Evolutionary conservation across 2,888 invertebrate species (phyloP).

Genomic region (Cryptus viduatorius): DNA sequence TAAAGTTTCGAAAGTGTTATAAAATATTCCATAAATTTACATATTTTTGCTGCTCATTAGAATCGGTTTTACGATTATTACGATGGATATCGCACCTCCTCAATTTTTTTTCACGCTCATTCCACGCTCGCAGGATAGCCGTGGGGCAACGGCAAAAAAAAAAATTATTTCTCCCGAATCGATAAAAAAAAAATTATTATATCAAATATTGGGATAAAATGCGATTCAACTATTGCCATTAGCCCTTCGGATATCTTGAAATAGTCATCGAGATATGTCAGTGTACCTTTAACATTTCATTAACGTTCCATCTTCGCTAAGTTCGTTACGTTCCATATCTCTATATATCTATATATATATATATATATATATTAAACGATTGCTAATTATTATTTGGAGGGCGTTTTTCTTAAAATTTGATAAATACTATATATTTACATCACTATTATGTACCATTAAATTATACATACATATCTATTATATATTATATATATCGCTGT

Average conservation of each 20-base stretch:
- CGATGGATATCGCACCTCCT: constrained; percentile 46
- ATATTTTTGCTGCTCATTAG: too few relatives aligned
- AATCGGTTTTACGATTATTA: not conserved
- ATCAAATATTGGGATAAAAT: not conserved
- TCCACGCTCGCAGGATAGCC: constrained; percentile 67
- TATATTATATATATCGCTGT: constrained; percentile 51
- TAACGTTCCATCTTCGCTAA: constrained; percentile 58
- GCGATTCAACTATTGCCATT: constrained; percentile 30
- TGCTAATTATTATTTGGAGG: constrained; percentile 53
- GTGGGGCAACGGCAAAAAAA: constrained; percentile 46
- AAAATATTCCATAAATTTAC: too few relatives aligned
- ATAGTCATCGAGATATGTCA: constrained; percentile 57
- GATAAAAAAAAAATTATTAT: constrained; percentile 5
- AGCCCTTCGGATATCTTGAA: constrained; percentile 66
- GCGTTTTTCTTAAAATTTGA: constrained; percentile 51
- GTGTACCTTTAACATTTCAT: constrained; percentile 67
- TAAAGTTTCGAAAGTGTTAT: too few relatives aligned
- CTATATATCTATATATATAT: not conserved
- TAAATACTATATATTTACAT: constrained; percentile 30
- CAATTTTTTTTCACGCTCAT: constrained; percentile 58
- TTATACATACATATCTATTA: constrained; percentile 34
- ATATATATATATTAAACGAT: constrained; percentile 35
- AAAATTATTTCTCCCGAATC: not conserved
- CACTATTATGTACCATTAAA: constrained; percentile 12
- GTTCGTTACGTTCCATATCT: constrained; percentile 8